phyloP scores from a whole-genome alignment of 2,113 vertebrate genomes.

The Ageneiosus marmoratus region DNA sequence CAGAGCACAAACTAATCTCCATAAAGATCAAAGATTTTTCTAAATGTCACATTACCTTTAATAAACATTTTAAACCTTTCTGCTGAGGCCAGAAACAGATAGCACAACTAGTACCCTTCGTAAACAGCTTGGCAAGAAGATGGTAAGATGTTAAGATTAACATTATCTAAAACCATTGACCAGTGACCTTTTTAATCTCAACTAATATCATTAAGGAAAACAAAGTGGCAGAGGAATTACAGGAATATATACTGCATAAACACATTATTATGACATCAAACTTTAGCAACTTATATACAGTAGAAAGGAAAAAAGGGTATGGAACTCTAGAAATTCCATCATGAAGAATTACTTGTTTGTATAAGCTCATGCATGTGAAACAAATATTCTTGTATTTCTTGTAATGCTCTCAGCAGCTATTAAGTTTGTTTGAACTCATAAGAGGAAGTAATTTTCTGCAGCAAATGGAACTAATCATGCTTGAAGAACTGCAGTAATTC shows the following conservation, averaged over 20 bases:
- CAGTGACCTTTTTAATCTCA: constrained; percentile 1
- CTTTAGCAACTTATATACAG: no score
- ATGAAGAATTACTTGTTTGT: constrained; percentile 36
- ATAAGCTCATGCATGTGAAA: constrained; percentile 31
- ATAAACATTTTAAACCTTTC: constrained; percentile 38
- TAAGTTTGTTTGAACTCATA: constrained; percentile 32
- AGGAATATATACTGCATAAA: not conserved
- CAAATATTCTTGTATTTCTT: constrained; percentile 40
- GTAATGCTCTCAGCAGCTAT: constrained; percentile 39
- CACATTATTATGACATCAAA: not conserved
- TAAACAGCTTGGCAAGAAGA: constrained; percentile 1
- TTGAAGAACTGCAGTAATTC: constrained; percentile 40
- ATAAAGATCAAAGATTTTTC: constrained; percentile 44
- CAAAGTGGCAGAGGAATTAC: not conserved
- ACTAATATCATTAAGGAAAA: not conserved
- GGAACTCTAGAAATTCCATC: constrained; percentile 4
- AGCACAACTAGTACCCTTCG: constrained; percentile 1
- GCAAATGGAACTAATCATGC: constrained; percentile 42
- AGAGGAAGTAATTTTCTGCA: constrained; percentile 31
- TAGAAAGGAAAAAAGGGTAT: not conserved
- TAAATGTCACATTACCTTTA: constrained; percentile 52
- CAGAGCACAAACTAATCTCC: constrained; percentile 36
- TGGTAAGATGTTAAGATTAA: not conserved
- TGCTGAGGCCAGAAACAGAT: constrained; percentile 27
- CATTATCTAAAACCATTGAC: not conserved